phyloP scores from a whole-genome alignment of 2,888 invertebrate species.

The Thumatha senex region DNA sequence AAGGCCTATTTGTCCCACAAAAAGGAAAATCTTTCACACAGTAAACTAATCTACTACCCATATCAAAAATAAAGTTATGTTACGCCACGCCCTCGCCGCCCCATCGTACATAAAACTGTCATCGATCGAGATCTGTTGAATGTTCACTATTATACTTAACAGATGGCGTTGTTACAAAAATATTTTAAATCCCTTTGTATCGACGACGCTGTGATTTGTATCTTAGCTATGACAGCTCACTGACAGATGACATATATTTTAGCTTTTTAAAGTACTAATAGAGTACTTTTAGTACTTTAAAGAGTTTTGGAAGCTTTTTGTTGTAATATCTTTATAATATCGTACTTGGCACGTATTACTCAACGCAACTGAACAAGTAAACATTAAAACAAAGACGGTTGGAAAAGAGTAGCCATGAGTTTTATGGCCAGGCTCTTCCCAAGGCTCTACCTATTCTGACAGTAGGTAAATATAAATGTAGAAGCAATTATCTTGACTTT shows the following conservation, averaged over 20 bases:
- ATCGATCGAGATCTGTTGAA: conserved; percentile 52
- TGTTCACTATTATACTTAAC: conserved; percentile 38
- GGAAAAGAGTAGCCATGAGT: too few species aligned
- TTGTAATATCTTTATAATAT: neutral
- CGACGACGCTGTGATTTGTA: conserved; percentile 33
- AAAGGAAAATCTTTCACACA: conserved; percentile 3
- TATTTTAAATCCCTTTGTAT: conserved; percentile 34
- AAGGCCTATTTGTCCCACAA: neutral
- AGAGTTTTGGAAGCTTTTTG: conserved; percentile 5
- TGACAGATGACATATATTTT: conserved; percentile 34
- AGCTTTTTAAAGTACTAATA: too few species aligned
- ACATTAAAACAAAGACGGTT: too few species aligned
- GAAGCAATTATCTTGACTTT: too few species aligned
- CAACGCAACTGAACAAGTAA: too few species aligned
- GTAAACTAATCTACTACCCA: conserved; percentile 2
- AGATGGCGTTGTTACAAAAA: conserved; percentile 41
- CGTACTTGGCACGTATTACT: too few species aligned
- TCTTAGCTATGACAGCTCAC: conserved; percentile 29
- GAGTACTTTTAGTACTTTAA: conserved; percentile 17
- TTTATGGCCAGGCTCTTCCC: too few species aligned
- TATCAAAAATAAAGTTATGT: conserved; percentile 23
- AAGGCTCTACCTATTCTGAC: too few species aligned
- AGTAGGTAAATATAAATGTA: too few species aligned
- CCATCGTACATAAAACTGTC: conserved; percentile 57
- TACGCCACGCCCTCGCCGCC: conserved; percentile 32